A percentile compares a stretch with the other conserved stretches of the same genome.
Conservation (phyloP, 2,113 vertebrate species). For the Semnornis frantzii region DNA sequence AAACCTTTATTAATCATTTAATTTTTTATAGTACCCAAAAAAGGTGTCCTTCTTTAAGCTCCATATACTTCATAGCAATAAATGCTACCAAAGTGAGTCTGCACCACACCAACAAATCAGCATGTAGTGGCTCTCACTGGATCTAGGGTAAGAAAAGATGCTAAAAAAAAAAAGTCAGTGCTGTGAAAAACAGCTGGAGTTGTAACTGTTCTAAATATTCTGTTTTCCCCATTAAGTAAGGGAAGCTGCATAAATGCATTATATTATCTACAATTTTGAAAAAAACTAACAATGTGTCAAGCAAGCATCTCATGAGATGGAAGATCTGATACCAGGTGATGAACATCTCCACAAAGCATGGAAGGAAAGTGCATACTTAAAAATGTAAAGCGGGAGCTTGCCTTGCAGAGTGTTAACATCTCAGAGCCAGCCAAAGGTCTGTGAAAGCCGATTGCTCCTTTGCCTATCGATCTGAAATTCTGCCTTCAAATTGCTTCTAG, state of each 20-base stretch:
- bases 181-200: neutral
- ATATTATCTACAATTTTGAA: neutral
- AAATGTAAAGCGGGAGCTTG: neutral
- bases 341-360: neutral
- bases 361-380: neutral
- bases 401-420: neutral
- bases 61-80: neutral
- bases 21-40: neutral
- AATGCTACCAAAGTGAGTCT: neutral
- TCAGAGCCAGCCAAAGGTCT: neutral
- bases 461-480: neutral
- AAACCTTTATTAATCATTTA: neutral
- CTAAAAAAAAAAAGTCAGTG: neutral
- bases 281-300: neutral
- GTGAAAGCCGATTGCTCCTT: neutral
- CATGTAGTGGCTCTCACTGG: neutral
- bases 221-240: neutral
- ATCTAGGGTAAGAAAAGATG: neutral
- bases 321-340: neutral
- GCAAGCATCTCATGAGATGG: neutral
- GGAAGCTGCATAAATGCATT: neutral
- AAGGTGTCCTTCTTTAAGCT: neutral
- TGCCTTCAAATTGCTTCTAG: slow-evolving; percentile 43
- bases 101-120: neutral
- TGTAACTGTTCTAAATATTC: neutral